These are phyloP conservation scores for Drosophila sulfurigaster DNA, from an alignment of 1,140 invertebrate genomes.

Conservation along the genomic window DNA sequence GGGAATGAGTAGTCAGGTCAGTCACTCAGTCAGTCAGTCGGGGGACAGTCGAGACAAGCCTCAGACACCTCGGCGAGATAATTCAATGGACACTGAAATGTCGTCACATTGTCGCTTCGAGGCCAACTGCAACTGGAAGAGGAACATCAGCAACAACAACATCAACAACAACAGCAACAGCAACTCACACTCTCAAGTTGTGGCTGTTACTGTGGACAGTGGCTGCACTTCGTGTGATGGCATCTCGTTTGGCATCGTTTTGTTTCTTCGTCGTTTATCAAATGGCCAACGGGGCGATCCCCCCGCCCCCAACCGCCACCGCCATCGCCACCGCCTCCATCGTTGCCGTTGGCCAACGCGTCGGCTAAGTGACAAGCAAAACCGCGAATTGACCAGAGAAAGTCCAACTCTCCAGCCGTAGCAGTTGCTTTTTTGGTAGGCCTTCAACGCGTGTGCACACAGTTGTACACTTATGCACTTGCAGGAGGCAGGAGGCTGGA, in stretches of 20 bases:
- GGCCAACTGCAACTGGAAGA: conserved; percentile 1
- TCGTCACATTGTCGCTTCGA: conserved; percentile 76
- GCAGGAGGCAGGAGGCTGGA: background rate
- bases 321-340: background rate
- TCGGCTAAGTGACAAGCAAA: conserved; percentile 83
- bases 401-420: conserved; percentile 58
- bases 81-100: conserved; percentile 65
- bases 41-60: conserved; percentile 9
- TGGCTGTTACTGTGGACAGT: conserved; percentile 2
- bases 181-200: no score
- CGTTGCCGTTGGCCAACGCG: conserved; percentile 57
- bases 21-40: background rate
- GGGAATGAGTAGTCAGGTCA: background rate
- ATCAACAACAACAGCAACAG: background rate
- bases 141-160: background rate
- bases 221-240: conserved; percentile 45
- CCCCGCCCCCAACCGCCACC: background rate
- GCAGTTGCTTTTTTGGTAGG: background rate
- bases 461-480: conserved; percentile 3
- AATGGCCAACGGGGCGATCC: conserved; percentile 66
- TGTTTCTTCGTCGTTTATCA: conserved; percentile 78
- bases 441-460: conserved; percentile 1
- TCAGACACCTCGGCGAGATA: conserved; percentile 50
- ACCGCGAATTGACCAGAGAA: conserved; percentile 84
- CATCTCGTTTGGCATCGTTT: conserved; percentile 61